Conservation (phyloP, 1,140 invertebrate genomes). For the Vanessa tameamea region DNA sequence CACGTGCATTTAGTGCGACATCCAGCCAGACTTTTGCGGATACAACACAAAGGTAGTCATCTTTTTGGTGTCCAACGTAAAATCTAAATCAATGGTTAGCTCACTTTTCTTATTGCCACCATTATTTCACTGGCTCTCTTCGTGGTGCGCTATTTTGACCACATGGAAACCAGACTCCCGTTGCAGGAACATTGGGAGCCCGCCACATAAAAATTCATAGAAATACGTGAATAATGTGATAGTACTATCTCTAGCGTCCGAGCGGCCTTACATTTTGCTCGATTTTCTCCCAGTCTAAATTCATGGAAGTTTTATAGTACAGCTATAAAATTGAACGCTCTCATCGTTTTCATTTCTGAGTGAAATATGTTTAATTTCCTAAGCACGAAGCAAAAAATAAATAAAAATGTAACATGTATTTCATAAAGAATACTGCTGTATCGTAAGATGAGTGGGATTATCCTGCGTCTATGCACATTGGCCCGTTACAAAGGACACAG, state of each 20-base stretch:
- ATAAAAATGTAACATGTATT: not conserved
- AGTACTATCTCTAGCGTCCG: constrained; percentile 38
- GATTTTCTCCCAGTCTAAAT: constrained; percentile 43
- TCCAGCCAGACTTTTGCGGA: constrained; percentile 64
- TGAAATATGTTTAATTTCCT: constrained; percentile 32
- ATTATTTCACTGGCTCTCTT: constrained; percentile 57
- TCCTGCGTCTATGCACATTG: constrained; percentile 16
- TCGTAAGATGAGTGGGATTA: constrained; percentile 15
- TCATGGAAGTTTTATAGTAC: constrained; percentile 43
- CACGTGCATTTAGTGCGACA: constrained; percentile 57
- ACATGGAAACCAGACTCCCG: constrained; percentile 46
- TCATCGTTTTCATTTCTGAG: constrained; percentile 27
- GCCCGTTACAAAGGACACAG: constrained; percentile 16
- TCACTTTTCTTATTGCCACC: constrained; percentile 73
- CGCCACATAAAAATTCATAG: constrained; percentile 65
- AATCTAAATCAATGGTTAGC: constrained; percentile 78
- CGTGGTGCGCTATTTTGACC: constrained; percentile 51
- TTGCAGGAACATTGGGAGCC: constrained; percentile 33
- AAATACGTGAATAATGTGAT: constrained; percentile 36
- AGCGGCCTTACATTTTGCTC: constrained; percentile 39
- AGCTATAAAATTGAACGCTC: constrained; percentile 44
- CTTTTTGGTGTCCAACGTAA: constrained; percentile 67
- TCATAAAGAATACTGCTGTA: not conserved
- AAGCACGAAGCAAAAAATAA: constrained; percentile 30
- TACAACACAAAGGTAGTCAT: constrained; percentile 67